A percentile compares a stretch with the other conserved stretches of the same genome.
Evolutionary conservation across 2,888 invertebrate species (phyloP).

Genomic region (Pocota personata): DNA sequence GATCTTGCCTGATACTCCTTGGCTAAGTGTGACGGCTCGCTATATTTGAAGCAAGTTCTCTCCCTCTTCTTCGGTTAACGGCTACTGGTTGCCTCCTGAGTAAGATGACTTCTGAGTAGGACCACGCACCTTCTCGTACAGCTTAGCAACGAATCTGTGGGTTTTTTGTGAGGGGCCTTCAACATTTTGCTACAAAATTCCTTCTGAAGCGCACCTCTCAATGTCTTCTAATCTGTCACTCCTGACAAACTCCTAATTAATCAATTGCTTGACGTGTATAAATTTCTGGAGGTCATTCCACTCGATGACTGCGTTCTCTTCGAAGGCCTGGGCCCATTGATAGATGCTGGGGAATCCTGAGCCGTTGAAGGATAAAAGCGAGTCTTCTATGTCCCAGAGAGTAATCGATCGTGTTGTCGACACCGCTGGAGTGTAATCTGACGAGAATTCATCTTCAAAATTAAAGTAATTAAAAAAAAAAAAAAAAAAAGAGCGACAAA

Average conservation of each 20-base stretch:
- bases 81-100: neutral
- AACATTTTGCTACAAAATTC: neutral
- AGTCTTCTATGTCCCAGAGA: neutral
- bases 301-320: neutral
- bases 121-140: neutral
- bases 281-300: neutral
- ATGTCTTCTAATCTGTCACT: neutral
- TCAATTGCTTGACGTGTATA: neutral
- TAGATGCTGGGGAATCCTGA: neutral
- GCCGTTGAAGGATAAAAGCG: neutral
- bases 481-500: too few species aligned
- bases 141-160: neutral
- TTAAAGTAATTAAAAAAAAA: too few species aligned
- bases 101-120: neutral
- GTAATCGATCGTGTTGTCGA: neutral
- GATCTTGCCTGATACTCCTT: neutral
- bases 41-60: neutral
- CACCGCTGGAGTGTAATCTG: too few species aligned
- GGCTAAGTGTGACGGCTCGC: neutral
- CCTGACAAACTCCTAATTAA: neutral
- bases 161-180: neutral
- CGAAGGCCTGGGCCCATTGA: neutral
- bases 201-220: neutral
- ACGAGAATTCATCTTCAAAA: too few species aligned
- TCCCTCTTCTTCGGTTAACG: neutral